Base-by-base conservation (phyloP, 2,113 vertebrate species). In the Empidonax alnorum region DNA sequence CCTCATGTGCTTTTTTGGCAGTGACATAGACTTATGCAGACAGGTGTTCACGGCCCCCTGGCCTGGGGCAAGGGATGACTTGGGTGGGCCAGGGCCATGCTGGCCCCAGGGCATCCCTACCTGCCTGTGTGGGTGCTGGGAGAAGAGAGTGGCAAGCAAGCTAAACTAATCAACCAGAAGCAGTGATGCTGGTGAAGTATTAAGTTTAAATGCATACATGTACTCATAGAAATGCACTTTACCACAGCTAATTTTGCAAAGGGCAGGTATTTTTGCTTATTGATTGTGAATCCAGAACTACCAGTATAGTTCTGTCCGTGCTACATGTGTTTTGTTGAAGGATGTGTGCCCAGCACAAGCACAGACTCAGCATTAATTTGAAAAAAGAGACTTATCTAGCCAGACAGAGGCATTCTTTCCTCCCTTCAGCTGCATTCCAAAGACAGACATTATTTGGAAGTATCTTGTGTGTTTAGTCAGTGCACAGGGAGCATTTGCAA, bases 341-440 rank as follows among this genome's bases (percentile, higher is more conserved):
- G 67, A 92, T 0, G 2, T 13, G 75, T 31, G 58, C 46, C 68
- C 2, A 18, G 59, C 82, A 87, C 71, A 68, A 56, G 56, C 22
- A 74, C 35, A 66, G n/a, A 21, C 50, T 62, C 53, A 23, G 42
- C 1, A 6, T 37, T 69, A 82, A 52, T 37, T 11, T 37, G 50
- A 41, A 71, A 78, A 91, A 94, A 86, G 39, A 83, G 62, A 86
- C n/a, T 69, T 85, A 90, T 37, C 55, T 78, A 65, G 63, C 31
- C 53, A 73, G 67, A 47, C 33, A 84, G 73, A 92, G 33, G 10
- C 11, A 14, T 65, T 58, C 87, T 82, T 74, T 16, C 37, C 83
- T 80, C 71, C 49, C 44, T 92, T 80, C 35, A 62, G 59, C 7
- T 49, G 68, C 84, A 56, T 88, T 87, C 79, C 52, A 77, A 85